Percentiles rank a stretch among this genome's conserved stretches.
These are phyloP conservation scores for Branchinecta lindahli DNA, from an alignment of 1,140 invertebrate species.

Conservation along the genomic window DNA sequence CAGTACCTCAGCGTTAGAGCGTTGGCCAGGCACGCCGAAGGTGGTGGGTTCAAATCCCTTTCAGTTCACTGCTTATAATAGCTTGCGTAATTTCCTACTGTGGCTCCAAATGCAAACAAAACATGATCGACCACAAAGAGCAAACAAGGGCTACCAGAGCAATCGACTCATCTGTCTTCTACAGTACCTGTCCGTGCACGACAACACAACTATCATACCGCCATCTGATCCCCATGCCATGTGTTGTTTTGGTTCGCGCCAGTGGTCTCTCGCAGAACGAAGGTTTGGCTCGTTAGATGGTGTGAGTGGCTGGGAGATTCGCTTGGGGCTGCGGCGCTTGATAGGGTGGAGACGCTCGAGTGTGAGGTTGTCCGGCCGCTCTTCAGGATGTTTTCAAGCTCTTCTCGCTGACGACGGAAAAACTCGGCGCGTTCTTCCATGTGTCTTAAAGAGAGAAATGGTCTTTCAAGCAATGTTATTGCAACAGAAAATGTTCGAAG, in stretches of 20 bases:
- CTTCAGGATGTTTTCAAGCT: background rate
- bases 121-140: background rate
- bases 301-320: background rate
- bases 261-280: background rate
- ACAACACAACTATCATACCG: background rate
- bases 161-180: background rate
- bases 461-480: background rate
- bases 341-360: background rate
- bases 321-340: background rate
- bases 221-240: background rate
- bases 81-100: background rate
- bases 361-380: background rate
- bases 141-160: background rate
- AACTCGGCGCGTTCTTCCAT: background rate
- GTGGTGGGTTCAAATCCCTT: too few species aligned
- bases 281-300: background rate
- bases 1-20: too few species aligned
- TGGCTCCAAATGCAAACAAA: background rate
- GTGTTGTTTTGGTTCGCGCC: background rate
- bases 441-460: background rate
- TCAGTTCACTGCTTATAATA: background rate
- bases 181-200: background rate
- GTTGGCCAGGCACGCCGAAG: too few species aligned
- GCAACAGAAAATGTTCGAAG: background rate
- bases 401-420: background rate